A percentile compares a stretch with the other conserved stretches of the same genome.
Conservation (phyloP, 2,888 invertebrate species). For the Aproaerema taeniolella region DNA sequence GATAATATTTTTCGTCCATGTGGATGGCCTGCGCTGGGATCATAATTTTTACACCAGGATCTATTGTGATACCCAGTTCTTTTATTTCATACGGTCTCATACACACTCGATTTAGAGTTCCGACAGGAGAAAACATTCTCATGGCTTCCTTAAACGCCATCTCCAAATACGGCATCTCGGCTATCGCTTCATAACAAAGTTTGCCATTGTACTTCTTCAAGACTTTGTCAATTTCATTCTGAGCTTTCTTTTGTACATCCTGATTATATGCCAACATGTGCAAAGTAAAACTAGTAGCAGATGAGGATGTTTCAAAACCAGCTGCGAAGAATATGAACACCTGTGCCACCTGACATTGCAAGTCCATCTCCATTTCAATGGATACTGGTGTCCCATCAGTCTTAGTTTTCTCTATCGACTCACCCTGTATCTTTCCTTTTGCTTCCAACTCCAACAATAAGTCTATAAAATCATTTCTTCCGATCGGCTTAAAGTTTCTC, state of each 20-base stretch:
- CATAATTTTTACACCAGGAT: constrained; percentile 25
- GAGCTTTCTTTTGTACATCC: constrained; percentile 36
- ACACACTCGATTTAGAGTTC: constrained; percentile 22
- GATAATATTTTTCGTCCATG: constrained; percentile 29
- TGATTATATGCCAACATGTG: constrained; percentile 43
- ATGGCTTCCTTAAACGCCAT: constrained; percentile 35
- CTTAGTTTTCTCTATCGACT: constrained; percentile 31
- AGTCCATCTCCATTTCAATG: constrained; percentile 29
- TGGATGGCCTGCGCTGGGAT: constrained; percentile 31
- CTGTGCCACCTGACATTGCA: constrained; percentile 13
- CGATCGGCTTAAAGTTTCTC: constrained; percentile 28
- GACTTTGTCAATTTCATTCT: constrained; percentile 38
- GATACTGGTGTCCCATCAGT: constrained; percentile 26
- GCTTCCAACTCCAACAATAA: constrained; percentile 29
- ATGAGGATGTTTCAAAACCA: constrained; percentile 39
- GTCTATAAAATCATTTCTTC: constrained; percentile 35
- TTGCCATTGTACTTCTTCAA: constrained; percentile 27
- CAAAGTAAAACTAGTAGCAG: constrained; percentile 38
- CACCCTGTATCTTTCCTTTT: constrained; percentile 31
- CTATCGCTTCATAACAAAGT: constrained; percentile 34
- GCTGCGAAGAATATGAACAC: constrained; percentile 25
- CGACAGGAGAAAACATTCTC: constrained; percentile 27
- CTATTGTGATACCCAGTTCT: constrained; percentile 27
- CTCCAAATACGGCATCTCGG: constrained; percentile 35
- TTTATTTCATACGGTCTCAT: constrained; percentile 25